Evolutionary conservation across 1,140 invertebrate species (phyloP).

Genomic region (Lycorma delicatula): DNA sequence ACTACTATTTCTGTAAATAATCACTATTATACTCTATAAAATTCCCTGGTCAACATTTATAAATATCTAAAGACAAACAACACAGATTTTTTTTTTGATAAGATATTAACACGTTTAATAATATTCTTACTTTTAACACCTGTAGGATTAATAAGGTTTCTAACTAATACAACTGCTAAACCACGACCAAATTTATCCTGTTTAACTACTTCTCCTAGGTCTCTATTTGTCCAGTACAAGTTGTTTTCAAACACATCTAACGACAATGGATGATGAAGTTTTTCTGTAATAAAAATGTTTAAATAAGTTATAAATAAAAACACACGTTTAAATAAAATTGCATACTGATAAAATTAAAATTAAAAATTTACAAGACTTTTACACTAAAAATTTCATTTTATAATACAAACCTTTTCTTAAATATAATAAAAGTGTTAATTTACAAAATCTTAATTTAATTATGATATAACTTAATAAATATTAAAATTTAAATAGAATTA

Average conservation of each 20-base stretch:
- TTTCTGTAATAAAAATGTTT: conserved; percentile 38
- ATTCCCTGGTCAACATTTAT: background rate
- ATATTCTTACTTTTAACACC: conserved; percentile 60
- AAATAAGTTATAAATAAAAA: background rate
- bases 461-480: background rate
- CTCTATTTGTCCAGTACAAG: conserved; percentile 80
- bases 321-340: background rate
- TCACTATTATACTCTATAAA: background rate
- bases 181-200: conserved; percentile 95
- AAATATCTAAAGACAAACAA: background rate
- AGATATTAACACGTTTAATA: background rate
- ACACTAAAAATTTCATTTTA: background rate
- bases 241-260: conserved; percentile 89
- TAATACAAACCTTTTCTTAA: background rate
- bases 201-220: conserved; percentile 70
- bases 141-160: conserved; percentile 72
- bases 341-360: background rate
- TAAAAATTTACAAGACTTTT: background rate
- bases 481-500: background rate
- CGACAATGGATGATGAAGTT: conserved; percentile 69
- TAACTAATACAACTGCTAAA: conserved; percentile 71
- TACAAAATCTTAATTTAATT: background rate
- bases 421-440: background rate
- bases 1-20: conserved; percentile 6
- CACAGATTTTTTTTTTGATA: conserved; percentile 2